Percentiles rank a stretch among this genome's conserved stretches.
Evolutionary conservation across 2,113 vertebrate genomes (phyloP).

Genomic region (Dicerorhinus sumatrensis): DNA sequence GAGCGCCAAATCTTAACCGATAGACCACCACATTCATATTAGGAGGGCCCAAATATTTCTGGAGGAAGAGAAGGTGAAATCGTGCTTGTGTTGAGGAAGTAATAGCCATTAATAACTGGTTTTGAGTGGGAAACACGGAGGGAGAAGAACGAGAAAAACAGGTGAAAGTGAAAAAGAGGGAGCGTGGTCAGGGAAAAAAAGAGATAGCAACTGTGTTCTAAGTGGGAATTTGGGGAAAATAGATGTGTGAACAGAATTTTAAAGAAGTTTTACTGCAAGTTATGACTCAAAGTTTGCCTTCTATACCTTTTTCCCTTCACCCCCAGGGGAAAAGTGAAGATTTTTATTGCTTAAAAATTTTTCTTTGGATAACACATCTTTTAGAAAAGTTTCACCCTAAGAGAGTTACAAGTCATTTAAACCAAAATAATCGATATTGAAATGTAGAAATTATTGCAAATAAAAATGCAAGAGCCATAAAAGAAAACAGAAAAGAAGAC

Average conservation of each 20-base stretch:
- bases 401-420: not conserved
- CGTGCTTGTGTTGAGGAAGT: not conserved
- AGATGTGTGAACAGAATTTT: not conserved
- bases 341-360: not conserved
- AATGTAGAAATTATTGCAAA: not conserved
- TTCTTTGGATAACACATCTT: not conserved
- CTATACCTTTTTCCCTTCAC: not conserved
- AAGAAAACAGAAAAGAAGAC: not conserved
- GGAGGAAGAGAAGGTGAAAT: not conserved
- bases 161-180: not conserved
- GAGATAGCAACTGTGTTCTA: not conserved
- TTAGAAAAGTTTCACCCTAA: not conserved
- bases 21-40: not conserved
- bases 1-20: too few relatives aligned
- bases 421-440: not conserved
- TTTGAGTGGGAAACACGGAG: not conserved
- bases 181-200: not conserved
- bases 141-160: not conserved
- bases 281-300: not conserved
- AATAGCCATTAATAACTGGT: not conserved
- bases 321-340: not conserved
- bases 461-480: conserved; percentile 38
- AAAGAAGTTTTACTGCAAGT: not conserved
- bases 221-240: not conserved
- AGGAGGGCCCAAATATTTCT: not conserved